phyloP scores from a whole-genome alignment of 2,113 vertebrate species.

The Quiscalus mexicanus region DNA sequence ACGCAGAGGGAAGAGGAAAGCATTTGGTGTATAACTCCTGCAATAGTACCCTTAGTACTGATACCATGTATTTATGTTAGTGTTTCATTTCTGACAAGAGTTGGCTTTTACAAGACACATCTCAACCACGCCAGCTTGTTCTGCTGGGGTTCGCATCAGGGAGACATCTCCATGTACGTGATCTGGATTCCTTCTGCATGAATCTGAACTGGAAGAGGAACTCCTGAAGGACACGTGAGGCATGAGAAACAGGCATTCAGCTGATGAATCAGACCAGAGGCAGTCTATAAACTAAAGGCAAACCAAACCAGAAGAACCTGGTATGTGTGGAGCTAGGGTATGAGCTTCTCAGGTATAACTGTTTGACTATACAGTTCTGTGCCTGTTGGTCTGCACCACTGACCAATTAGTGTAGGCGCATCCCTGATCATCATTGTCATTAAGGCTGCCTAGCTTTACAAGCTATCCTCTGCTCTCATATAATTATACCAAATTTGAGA shows the following conservation, averaged over 20 bases:
- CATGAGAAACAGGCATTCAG: background rate
- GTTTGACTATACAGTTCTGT: background rate
- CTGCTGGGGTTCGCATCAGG: background rate
- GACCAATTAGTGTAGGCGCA: background rate
- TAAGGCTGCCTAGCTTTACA: background rate
- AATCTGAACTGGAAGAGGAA: background rate
- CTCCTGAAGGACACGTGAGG: background rate
- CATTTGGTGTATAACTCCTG: background rate
- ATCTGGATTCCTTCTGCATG: background rate
- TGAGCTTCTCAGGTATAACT: background rate
- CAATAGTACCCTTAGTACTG: background rate
- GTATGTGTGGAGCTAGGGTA: background rate
- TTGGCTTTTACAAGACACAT: background rate
- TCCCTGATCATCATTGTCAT: background rate
- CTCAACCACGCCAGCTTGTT: background rate
- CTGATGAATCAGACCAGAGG: background rate
- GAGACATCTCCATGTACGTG: background rate
- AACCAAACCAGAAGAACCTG: background rate
- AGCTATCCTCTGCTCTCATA: background rate
- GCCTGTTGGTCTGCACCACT: background rate
- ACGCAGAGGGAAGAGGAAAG: background rate
- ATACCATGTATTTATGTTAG: rapidly evolving
- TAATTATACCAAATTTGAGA: background rate
- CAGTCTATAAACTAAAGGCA: background rate
- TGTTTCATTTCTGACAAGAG: background rate